Percentiles rank a stretch among this genome's conserved stretches.
Evolutionary conservation across 2,888 invertebrate species (phyloP).

Genomic region (Sabatieria punctata): DNA sequence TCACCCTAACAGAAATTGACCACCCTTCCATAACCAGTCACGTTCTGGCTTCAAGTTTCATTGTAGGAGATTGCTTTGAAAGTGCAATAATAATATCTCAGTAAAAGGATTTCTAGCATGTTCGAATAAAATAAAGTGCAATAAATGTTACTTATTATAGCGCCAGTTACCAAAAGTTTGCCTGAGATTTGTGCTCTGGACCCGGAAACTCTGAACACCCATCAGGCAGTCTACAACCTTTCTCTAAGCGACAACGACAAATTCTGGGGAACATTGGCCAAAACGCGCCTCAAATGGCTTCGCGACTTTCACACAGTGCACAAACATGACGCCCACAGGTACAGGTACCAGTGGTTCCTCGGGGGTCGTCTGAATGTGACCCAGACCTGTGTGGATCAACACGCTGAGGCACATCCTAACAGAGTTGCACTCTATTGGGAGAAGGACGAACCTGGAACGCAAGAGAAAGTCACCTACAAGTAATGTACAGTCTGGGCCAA

Average conservation of each 20-base stretch:
- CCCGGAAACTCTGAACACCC: too few relatives aligned
- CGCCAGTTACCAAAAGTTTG: neutral
- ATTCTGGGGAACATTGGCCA: constrained; percentile 34
- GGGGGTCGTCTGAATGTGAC: constrained; percentile 34
- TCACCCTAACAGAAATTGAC: too few relatives aligned
- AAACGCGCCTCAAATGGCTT: constrained; percentile 30
- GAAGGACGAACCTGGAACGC: constrained; percentile 37
- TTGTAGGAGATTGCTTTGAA: too few relatives aligned
- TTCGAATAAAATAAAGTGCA: too few relatives aligned
- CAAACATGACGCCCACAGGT: constrained; percentile 29
- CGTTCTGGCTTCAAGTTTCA: too few relatives aligned
- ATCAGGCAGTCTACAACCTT: too few relatives aligned
- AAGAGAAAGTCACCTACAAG: constrained; percentile 32
- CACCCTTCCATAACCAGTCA: too few relatives aligned
- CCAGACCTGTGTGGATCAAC: constrained; percentile 38
- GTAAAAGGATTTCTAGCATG: too few relatives aligned
- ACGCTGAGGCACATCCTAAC: constrained; percentile 29
- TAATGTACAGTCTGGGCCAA: too few relatives aligned
- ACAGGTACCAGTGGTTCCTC: constrained; percentile 32
- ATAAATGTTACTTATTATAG: too few relatives aligned
- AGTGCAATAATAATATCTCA: too few relatives aligned
- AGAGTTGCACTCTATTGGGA: constrained; percentile 38
- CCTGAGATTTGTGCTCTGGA: constrained; percentile 14
- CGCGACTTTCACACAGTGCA: constrained; percentile 28
- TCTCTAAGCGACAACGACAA: constrained; percentile 28